phyloP scores from a whole-genome alignment of 2,113 vertebrate genomes.

The Pavo muticus region DNA sequence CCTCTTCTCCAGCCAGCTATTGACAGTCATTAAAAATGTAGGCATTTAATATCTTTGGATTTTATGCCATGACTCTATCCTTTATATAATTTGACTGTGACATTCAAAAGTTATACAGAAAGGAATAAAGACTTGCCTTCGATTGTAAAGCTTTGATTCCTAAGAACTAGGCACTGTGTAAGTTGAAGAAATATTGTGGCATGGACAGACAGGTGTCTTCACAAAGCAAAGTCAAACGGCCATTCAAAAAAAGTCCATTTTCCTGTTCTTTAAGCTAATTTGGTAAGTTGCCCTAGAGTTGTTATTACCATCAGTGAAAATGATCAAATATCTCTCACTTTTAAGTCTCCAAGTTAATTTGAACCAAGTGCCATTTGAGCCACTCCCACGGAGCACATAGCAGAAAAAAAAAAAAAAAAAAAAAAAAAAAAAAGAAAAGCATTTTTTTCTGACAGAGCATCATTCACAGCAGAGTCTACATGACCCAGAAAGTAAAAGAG shows the following conservation, averaged over 20 bases:
- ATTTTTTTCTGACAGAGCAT: conserved; percentile 31
- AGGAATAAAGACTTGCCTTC: not conserved
- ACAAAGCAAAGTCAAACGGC: not conserved
- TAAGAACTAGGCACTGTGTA: not conserved
- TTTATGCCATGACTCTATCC: not conserved
- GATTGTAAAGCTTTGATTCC: not conserved
- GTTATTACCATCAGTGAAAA: conserved; percentile 55
- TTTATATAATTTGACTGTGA: not conserved
- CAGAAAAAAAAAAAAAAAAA: not conserved
- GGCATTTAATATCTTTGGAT: not conserved
- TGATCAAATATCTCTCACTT: conserved; percentile 32
- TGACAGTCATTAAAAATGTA: not conserved
- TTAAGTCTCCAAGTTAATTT: conserved; percentile 56
- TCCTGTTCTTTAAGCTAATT: not conserved
- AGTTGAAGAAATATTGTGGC: not conserved
- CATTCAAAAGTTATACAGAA: not conserved
- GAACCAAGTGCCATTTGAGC: conserved; percentile 66
- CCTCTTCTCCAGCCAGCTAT: not conserved
- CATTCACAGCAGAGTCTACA: conserved; percentile 64
- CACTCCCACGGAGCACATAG: conserved; percentile 66
- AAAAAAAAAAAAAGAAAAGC: conserved; percentile 20
- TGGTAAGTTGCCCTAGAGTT: conserved; percentile 42
- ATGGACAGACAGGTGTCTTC: not conserved
- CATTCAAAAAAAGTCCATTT: not conserved
- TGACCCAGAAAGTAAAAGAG: conserved; percentile 26